These are phyloP conservation scores for Bedellia somnulentella DNA, from an alignment of 2,888 invertebrate species.

Conservation along the genomic window DNA sequence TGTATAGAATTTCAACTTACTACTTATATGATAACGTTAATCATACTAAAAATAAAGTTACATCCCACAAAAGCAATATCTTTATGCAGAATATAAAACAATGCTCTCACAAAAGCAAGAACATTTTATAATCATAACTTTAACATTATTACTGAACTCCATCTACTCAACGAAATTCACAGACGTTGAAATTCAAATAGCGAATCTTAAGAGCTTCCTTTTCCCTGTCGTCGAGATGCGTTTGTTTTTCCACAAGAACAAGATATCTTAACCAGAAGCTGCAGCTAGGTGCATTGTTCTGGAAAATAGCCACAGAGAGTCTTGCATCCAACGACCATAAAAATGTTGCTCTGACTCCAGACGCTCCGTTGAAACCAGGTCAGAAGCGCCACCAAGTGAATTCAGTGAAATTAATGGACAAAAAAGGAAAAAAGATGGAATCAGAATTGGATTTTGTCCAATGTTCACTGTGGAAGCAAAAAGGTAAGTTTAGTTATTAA, in stretches of 20 bases:
- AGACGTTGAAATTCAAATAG: neutral
- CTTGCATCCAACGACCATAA: constrained; percentile 26
- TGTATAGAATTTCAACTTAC: no score
- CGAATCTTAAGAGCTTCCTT: no score
- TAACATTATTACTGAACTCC: no score
- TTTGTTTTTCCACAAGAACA: constrained; percentile 1
- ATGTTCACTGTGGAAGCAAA: no score
- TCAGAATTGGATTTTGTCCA: constrained; percentile 23
- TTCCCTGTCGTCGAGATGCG: neutral
- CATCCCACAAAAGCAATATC: no score
- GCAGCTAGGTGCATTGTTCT: constrained; percentile 17
- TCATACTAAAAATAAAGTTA: no score
- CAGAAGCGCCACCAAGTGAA: constrained; percentile 19
- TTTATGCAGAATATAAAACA: no score
- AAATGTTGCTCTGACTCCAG: constrained; percentile 15
- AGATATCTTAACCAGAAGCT: constrained; percentile 1
- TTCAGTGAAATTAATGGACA: constrained; percentile 19
- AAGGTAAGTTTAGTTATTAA: no score
- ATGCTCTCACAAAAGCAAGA: no score
- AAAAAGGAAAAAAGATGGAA: constrained; percentile 12
- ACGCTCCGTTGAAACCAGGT: constrained; percentile 19
- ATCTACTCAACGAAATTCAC: no score
- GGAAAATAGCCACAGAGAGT: constrained; percentile 22
- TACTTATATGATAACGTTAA: no score
- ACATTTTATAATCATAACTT: no score